phyloP scores from a whole-genome alignment of 2,113 vertebrate genomes.

The Rhodinocichla rosea region DNA sequence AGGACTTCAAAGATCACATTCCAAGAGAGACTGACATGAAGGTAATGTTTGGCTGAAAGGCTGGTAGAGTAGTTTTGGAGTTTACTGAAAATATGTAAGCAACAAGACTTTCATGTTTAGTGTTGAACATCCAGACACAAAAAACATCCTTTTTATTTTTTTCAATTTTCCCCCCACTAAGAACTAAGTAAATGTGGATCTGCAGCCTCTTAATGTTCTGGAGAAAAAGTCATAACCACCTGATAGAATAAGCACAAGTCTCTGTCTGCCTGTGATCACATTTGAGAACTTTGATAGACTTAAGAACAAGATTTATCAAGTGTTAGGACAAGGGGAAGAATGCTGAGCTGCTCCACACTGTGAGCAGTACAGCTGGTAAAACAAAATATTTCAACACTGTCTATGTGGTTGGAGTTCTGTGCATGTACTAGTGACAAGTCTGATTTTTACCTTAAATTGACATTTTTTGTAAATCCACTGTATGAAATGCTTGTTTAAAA shows the following conservation, averaged over 20 bases:
- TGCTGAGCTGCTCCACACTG: background rate
- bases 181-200: background rate
- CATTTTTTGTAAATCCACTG: background rate
- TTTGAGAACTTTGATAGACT: background rate
- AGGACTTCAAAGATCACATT: slow-evolving; percentile 99
- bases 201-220: background rate
- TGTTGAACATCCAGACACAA: background rate
- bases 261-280: background rate
- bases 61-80: background rate
- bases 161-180: background rate
- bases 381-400: background rate
- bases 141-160: background rate
- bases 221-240: background rate
- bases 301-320: background rate
- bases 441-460: background rate
- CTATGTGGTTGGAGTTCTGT: background rate
- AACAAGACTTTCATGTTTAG: background rate
- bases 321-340: background rate
- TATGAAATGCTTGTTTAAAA: background rate
- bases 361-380: background rate
- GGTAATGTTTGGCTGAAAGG: slow-evolving; percentile 70
- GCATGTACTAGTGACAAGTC: background rate
- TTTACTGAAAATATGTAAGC: background rate
- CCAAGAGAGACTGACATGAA: slow-evolving; percentile 99
- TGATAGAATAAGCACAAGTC: background rate